Conservation (phyloP, 2,888 invertebrate species). For the Andrena flavipes region DNA sequence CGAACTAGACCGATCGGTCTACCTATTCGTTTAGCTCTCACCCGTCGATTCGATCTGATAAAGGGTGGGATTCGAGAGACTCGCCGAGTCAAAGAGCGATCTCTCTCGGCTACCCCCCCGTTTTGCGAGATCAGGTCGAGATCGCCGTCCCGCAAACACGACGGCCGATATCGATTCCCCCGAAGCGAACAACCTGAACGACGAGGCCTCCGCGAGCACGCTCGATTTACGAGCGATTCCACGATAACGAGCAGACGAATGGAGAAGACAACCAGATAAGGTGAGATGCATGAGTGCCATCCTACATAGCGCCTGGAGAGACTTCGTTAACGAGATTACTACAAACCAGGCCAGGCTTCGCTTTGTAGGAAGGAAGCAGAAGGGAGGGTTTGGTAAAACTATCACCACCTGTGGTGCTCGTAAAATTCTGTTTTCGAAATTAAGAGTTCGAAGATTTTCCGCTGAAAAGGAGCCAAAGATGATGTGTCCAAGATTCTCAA, state of each 20-base stretch:
- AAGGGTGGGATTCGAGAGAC: slow-evolving; percentile 53
- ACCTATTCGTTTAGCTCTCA: slow-evolving; percentile 53
- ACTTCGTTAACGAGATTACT: slow-evolving; percentile 69
- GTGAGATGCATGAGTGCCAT: slow-evolving; percentile 68
- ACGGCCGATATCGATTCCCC: slow-evolving; percentile 67
- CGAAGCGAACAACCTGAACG: slow-evolving; percentile 64
- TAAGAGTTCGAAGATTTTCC: not conserved
- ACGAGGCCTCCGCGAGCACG: slow-evolving; percentile 60
- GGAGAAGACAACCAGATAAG: slow-evolving; percentile 70
- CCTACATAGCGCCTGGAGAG: slow-evolving; percentile 41
- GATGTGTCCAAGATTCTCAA: not conserved
- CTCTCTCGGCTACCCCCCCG: slow-evolving; percentile 42
- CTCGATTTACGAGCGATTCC: slow-evolving; percentile 74
- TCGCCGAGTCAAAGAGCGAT: slow-evolving; percentile 70
- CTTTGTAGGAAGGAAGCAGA: not conserved
- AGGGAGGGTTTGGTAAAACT: slow-evolving; percentile 30
- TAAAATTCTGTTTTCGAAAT: slow-evolving; percentile 8
- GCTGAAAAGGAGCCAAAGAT: no score
- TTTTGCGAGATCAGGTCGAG: slow-evolving; percentile 61
- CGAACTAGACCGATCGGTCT: slow-evolving; percentile 59
- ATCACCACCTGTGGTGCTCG: slow-evolving; percentile 21
- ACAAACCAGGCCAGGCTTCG: slow-evolving; percentile 40
- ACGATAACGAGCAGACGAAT: slow-evolving; percentile 74
- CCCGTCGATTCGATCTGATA: slow-evolving; percentile 63
- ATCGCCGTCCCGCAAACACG: slow-evolving; percentile 59